Base-by-base conservation (phyloP, 2,888 invertebrate species). In the Rosalia funebris region DNA sequence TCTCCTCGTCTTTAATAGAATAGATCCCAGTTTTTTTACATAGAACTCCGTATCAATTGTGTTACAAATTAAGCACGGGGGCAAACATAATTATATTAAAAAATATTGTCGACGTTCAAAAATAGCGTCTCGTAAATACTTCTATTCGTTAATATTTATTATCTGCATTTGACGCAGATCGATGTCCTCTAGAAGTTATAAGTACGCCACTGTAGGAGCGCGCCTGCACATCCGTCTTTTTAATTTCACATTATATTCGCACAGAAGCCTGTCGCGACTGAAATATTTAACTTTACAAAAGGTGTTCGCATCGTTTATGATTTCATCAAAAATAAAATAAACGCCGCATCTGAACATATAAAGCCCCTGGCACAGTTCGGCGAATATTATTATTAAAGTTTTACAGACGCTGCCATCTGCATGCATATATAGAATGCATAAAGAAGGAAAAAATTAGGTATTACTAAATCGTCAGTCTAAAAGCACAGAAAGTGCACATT, bases 251-350 rank as follows among this genome's bases (percentile, higher is more conserved):
- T n/a, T n/a, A n/a, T n/a, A n/a, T n/a, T n/a, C n/a, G 25, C 25
- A 25, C 7, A 25, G 7, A 25, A 25, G 25, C 25, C 4, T 7
- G 7, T 25, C 25, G 7, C 25, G 25, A 3, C 16, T 19, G 15
- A 32, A 32, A 11, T 11, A 32, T 47, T 34, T 47, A 47, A 47
- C 34, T 47, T 34, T 34, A 34, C 32, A 34, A 47, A 34, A 47
- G 34, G 47, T 47, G 34, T 34, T 47, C 17, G 32, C 47, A 12
- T 47, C 47, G 17, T 47, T 36, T 47, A 34, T 17, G 16, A 47
- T 47, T 47, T 47, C 47, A 34, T 47, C 47, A 45, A 45, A 45
- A 31, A 31, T 45, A 15, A 45, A 45, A 45, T 45, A 45, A 31
- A 45, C n/a, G 14, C 31, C 32, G 31, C 25, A 7, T 25, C 7